A percentile compares a stretch with the other conserved stretches of the same genome.
Conservation (phyloP, 2,888 invertebrate genomes). For the Griposia aprilina region DNA sequence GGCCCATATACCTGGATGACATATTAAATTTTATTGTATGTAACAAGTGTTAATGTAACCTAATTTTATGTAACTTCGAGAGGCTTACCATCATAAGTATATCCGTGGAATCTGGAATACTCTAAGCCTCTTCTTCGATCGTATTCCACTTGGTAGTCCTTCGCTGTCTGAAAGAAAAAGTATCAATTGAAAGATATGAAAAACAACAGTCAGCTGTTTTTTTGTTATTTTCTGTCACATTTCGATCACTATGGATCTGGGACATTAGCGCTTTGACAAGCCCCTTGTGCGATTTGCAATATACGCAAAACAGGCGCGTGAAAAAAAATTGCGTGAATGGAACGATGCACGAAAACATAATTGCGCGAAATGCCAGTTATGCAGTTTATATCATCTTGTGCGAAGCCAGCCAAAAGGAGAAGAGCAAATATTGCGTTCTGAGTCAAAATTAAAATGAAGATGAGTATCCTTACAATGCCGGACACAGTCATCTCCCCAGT, state of each 20-base stretch:
- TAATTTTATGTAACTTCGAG: background rate
- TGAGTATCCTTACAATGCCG: conserved; percentile 93
- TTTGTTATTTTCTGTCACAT: background rate
- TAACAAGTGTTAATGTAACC: background rate
- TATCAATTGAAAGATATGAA: background rate
- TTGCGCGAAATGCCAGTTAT: background rate
- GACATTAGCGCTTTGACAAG: no score
- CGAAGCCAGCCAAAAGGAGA: background rate
- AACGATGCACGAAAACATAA: background rate
- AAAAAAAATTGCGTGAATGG: background rate
- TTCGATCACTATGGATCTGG: background rate
- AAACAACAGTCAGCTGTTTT: no score
- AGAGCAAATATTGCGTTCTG: background rate
- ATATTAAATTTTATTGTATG: background rate
- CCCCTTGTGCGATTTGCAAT: background rate
- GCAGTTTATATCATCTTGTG: background rate
- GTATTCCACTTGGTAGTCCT: conserved; percentile 96
- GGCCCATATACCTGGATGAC: conserved; percentile 95
- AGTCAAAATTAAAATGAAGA: background rate
- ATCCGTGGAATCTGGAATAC: conserved; percentile 98
- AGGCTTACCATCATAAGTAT: conserved; percentile 97
- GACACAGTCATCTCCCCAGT: conserved; percentile 96
- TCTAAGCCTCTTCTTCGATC: conserved; percentile 94
- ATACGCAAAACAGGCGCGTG: no score
- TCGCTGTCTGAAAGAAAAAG: conserved; percentile 93